Conservation (phyloP, 2,888 invertebrate genomes). For the Sturmia bella region DNA sequence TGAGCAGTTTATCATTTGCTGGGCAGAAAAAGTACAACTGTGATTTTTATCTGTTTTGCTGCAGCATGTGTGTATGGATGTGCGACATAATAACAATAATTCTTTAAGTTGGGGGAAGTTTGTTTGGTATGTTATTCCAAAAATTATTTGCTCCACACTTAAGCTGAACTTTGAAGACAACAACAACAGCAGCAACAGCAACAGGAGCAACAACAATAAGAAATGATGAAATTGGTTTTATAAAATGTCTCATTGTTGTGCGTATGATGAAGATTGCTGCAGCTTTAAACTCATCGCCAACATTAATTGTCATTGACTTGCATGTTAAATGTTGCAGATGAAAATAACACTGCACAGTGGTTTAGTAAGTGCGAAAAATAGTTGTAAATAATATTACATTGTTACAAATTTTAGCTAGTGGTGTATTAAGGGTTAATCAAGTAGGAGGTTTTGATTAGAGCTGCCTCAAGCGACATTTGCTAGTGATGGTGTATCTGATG, state of each 20-base stretch:
- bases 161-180: constrained; percentile 7
- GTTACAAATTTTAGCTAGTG: too few species aligned
- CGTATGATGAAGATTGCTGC: constrained; percentile 21
- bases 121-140: constrained; percentile 73
- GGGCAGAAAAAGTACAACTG: constrained; percentile 51
- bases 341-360: constrained; percentile 76
- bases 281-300: constrained; percentile 60
- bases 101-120: constrained; percentile 80
- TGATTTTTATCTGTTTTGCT: constrained; percentile 71
- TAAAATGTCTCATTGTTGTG: constrained; percentile 27
- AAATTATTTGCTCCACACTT: background rate
- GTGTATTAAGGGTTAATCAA: too few species aligned
- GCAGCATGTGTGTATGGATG: constrained; percentile 69
- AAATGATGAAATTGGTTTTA: constrained; percentile 39
- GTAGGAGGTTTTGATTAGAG: too few species aligned
- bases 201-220: constrained; percentile 15
- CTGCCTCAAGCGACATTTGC: too few species aligned
- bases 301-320: constrained; percentile 61
- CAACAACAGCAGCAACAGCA: constrained; percentile 20
- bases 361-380: background rate
- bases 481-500: too few species aligned
- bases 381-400: too few species aligned
- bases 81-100: constrained; percentile 79
- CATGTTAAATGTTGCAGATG: constrained; percentile 62
- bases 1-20: constrained; percentile 67